Conservation (phyloP, 2,797 vertebrate genomes). For the Tenualosa thibaudeaui region DNA sequence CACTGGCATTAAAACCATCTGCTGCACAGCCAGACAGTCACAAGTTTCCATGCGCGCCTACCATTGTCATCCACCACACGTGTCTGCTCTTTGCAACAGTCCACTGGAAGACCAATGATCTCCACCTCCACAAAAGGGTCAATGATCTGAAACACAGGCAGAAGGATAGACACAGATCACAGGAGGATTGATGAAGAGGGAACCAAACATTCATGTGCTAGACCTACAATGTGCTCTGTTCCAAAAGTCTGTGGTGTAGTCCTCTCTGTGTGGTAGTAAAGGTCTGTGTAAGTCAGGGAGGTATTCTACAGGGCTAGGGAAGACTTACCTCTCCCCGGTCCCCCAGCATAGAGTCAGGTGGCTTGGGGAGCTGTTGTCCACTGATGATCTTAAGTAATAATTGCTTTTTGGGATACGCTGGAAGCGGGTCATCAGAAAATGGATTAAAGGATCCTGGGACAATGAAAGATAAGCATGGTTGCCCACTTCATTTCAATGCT, state of each 20-base stretch:
- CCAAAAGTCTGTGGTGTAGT: neutral
- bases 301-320: neutral
- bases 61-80: conserved; percentile 97
- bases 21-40: neutral
- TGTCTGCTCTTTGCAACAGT: conserved; percentile 97
- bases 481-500: neutral
- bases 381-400: conserved; percentile 96
- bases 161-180: neutral
- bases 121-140: conserved; percentile 99
- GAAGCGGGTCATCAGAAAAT: conserved; percentile 90
- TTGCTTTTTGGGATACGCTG: conserved; percentile 95
- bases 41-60: conserved; percentile 59
- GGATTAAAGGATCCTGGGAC: conserved; percentile 90
- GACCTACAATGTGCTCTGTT: neutral
- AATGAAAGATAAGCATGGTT: conserved; percentile 12
- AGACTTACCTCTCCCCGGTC: conserved; percentile 92
- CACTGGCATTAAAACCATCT: neutral
- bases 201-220: neutral
- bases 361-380: conserved; percentile 96
- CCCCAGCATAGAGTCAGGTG: conserved; percentile 96
- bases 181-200: neutral
- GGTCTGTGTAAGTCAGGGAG: neutral
- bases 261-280: neutral
- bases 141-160: conserved; percentile 81
- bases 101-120: conserved; percentile 94